A percentile compares a stretch with the other conserved stretches of the same genome.
Conservation (phyloP, 2,113 vertebrate species). For the Typhlomys cinereus region DNA sequence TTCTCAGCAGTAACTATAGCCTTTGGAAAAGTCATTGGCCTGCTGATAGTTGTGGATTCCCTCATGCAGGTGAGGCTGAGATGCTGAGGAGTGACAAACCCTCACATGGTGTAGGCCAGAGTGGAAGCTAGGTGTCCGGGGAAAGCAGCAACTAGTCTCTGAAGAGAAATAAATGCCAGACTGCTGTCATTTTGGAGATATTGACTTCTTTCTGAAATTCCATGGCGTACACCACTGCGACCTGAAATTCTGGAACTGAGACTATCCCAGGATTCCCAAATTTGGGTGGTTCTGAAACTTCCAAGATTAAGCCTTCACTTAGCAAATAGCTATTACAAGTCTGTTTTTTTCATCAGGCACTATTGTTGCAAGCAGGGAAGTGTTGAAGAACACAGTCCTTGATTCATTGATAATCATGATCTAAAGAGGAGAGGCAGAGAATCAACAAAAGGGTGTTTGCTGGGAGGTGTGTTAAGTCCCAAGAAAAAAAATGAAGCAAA, state of each 20-base stretch:
- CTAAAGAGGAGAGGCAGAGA: neutral
- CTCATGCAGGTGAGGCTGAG: neutral
- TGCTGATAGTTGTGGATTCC: neutral
- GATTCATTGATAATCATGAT: neutral
- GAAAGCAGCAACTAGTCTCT: neutral
- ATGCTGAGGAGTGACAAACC: neutral
- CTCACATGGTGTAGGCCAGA: neutral
- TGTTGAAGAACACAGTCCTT: neutral
- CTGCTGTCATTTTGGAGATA: neutral
- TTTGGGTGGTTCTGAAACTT: neutral
- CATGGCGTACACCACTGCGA: neutral
- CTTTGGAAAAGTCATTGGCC: neutral
- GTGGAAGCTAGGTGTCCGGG: neutral
- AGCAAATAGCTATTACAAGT: neutral
- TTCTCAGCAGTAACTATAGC: conserved; percentile 12
- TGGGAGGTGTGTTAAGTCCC: neutral
- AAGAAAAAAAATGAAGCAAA: neutral
- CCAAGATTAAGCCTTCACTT: neutral
- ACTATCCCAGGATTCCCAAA: neutral
- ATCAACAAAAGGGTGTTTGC: neutral
- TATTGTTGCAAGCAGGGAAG: neutral
- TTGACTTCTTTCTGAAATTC: conserved; percentile 3
- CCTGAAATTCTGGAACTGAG: neutral
- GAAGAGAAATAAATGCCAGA: neutral
- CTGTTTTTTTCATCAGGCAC: neutral